Base-by-base conservation (phyloP, 2,797 vertebrate genomes). In the Karalla daura region DNA sequence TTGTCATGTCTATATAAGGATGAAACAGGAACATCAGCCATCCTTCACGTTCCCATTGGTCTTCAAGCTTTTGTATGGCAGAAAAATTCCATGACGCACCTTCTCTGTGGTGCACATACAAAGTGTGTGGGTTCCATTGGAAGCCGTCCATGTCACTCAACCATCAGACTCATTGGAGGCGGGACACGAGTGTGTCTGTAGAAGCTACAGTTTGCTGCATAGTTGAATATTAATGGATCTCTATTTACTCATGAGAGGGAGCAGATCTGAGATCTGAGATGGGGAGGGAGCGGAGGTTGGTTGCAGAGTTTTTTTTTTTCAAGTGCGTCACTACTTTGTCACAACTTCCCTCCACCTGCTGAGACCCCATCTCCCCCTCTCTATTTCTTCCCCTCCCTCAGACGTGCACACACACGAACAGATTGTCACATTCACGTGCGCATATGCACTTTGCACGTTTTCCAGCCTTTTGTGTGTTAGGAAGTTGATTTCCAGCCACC, bases 1-100 rank as follows among this genome's bases (percentile, higher is more conserved):
- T 60, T 82, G 71, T 53, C 63, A 70, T 89, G 87, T 21, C 90
- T 86, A 91, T 88, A 89, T 88, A 88, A 86, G 90, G 89, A 81
- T 79, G 66, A 77, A 78, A 83, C 61, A 54, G 54, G 51, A 25
- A 49, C 83, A 80, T 61, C 55, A 61, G 62, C 66, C 64, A 75
- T 83, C 62, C 65, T 60, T 70, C 74, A 56, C 61, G 2, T 76
- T 86, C 65, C 59, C 52, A 90, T 89, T 81, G 81, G 84, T 83
- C 74, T 77, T 39, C 45, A 25, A 56, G 74, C 70, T 74, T 89
- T 66, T 86, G 74, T 74, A 74, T 58, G 62, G 68, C 65, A 81
- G 64, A 78, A 78, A 76, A 60, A 78, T 37, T 82, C 83, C 41
- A 54, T 91, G 88, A 92, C 89, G 89, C 86, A 89, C 63, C 64